Evolutionary conservation across 2,113 vertebrate species (phyloP).

Genomic region (Romanogobio albipinnatus): DNA sequence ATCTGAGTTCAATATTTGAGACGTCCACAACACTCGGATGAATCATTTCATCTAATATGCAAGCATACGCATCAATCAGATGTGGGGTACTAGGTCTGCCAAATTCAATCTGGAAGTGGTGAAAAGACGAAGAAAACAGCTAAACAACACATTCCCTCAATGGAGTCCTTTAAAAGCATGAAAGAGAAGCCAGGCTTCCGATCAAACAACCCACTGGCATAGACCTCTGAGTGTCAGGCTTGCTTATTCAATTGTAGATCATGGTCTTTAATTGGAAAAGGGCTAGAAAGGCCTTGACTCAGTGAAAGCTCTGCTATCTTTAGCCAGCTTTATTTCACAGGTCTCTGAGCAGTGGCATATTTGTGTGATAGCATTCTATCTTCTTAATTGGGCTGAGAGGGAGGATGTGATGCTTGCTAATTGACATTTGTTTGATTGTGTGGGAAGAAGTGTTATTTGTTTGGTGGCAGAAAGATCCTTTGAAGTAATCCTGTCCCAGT

Average conservation of each 20-base stretch:
- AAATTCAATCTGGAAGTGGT: background rate
- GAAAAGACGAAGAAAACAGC: background rate
- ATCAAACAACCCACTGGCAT: background rate
- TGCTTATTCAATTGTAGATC: background rate
- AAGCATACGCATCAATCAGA: background rate
- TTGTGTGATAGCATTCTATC: slow-evolving; percentile 9
- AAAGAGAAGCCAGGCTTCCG: background rate
- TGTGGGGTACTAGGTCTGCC: background rate
- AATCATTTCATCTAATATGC: background rate
- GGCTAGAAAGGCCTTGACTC: background rate
- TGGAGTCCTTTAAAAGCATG: background rate
- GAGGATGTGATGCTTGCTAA: slow-evolving; percentile 29
- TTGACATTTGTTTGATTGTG: slow-evolving; percentile 46
- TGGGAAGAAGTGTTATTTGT: slow-evolving; percentile 31
- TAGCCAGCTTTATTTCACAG: slow-evolving; percentile 19
- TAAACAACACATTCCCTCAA: background rate
- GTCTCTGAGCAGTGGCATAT: slow-evolving; percentile 24
- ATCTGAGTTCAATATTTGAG: slow-evolving; percentile 11
- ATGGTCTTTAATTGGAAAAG: background rate
- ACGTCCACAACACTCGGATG: background rate
- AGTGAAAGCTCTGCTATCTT: background rate
- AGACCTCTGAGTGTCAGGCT: background rate
- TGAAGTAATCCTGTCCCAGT: slow-evolving; percentile 19
- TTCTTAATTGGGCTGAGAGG: background rate
- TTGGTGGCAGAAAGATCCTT: slow-evolving; percentile 39